A percentile compares a stretch with the other conserved stretches of the same genome.
Evolutionary conservation across 2,113 vertebrate species (phyloP).

Genomic region (Bufo gargarizans): DNA sequence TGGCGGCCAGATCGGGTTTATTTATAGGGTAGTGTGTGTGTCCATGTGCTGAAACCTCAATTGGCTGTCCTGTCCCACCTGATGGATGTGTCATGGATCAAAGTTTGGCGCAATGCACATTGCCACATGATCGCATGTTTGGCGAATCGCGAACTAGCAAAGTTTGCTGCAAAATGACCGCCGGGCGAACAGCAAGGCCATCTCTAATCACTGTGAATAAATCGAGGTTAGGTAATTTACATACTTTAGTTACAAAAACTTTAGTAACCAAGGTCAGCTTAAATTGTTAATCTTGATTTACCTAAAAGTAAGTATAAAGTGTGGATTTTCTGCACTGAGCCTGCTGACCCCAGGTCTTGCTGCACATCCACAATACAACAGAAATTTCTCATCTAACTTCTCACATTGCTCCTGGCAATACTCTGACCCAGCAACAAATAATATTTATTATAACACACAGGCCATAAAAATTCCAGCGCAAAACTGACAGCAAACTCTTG

Average conservation of each 20-base stretch:
- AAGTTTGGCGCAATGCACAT: too few species aligned
- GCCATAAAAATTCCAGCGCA: neutral
- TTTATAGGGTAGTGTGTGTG: too few species aligned
- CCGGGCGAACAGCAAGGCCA: too few species aligned
- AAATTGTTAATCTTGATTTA: constrained; percentile 12
- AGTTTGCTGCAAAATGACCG: too few species aligned
- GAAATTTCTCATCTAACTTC: neutral
- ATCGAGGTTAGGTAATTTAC: neutral
- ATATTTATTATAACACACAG: neutral
- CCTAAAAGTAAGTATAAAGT: neutral
- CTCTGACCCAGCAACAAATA: neutral
- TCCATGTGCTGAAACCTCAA: too few species aligned
- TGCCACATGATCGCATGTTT: too few species aligned
- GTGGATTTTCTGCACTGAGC: neutral
- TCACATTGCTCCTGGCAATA: constrained; percentile 6
- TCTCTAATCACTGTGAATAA: neutral
- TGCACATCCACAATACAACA: neutral
- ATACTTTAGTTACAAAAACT: neutral
- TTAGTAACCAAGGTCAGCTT: neutral
- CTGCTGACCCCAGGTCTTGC: neutral
- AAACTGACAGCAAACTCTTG: neutral
- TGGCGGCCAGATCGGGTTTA: too few species aligned
- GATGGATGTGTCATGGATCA: too few species aligned
- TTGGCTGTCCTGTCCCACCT: too few species aligned
- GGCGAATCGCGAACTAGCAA: too few species aligned